Percentiles rank a stretch among this genome's conserved stretches.
These are phyloP conservation scores for Clarias laeviceps DNA, from an alignment of 2,797 vertebrate species.

Conservation along the genomic window DNA sequence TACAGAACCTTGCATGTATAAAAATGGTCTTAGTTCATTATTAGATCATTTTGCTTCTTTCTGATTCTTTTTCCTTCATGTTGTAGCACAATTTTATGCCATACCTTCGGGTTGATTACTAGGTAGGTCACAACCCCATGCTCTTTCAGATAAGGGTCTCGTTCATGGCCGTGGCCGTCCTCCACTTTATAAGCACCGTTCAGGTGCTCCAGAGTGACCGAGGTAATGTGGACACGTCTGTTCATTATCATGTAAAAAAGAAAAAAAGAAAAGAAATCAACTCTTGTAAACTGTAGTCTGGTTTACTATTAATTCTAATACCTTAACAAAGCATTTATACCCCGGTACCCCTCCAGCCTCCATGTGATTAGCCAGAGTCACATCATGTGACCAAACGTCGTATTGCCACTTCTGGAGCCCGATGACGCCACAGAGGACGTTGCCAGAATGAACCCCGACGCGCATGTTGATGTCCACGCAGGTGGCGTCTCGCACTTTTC, in stretches of 20 bases:
- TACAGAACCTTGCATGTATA: neutral
- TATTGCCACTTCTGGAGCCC: constrained; percentile 98
- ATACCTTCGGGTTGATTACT: constrained; percentile 97
- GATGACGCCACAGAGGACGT: constrained; percentile 96
- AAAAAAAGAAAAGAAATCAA: neutral
- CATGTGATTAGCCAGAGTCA: constrained; percentile 97
- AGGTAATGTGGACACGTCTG: constrained; percentile 96
- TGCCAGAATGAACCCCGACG: constrained; percentile 95
- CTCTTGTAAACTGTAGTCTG: neutral
- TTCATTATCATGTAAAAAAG: neutral
- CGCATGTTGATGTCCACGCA: constrained; percentile 97
- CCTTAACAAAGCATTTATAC: constrained; percentile 69
- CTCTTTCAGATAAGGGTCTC: constrained; percentile 94
- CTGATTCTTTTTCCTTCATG: neutral
- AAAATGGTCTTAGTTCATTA: neutral
- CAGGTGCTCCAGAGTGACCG: constrained; percentile 91
- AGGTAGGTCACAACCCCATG: constrained; percentile 91
- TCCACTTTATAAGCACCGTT: constrained; percentile 95
- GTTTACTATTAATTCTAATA: neutral
- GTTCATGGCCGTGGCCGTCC: constrained; percentile 87
- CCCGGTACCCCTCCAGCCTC: constrained; percentile 96
- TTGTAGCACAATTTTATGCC: constrained; percentile 21
- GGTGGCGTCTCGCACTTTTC: constrained; percentile 94
- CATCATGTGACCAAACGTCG: constrained; percentile 97
- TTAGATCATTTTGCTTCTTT: neutral